phyloP scores from a whole-genome alignment of 2,888 invertebrate species.

The Pyrrhia umbra region DNA sequence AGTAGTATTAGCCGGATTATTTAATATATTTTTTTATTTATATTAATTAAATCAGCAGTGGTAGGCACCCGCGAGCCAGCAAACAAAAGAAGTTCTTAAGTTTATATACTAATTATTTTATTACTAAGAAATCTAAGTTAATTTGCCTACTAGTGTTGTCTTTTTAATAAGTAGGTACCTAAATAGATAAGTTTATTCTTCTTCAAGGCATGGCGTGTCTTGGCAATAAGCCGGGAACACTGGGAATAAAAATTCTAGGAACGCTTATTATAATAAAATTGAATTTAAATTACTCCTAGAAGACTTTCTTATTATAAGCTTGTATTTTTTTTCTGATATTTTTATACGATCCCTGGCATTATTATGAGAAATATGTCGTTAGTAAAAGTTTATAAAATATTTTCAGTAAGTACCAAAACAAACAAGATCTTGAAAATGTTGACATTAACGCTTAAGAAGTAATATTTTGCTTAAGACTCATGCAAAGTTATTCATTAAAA shows the following conservation, averaged over 20 bases:
- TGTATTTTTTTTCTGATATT: background rate
- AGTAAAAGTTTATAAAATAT: slow-evolving; percentile 6
- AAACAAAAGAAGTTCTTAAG: no score
- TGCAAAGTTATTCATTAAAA: background rate
- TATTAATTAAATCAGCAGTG: no score
- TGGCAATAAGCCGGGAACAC: slow-evolving; percentile 23
- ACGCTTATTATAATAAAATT: slow-evolving; percentile 35
- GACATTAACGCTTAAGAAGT: slow-evolving; percentile 10
- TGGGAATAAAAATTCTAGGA: slow-evolving; percentile 9
- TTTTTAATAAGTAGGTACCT: slow-evolving; percentile 7
- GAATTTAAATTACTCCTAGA: slow-evolving; percentile 26
- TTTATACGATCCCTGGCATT: background rate
- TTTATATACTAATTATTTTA: no score
- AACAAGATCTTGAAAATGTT: slow-evolving; percentile 11
- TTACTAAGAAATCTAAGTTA: no score
- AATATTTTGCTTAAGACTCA: background rate
- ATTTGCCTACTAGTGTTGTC: background rate
- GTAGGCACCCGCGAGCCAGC: no score
- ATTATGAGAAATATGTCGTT: slow-evolving; percentile 8
- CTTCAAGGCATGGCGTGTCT: slow-evolving; percentile 28
- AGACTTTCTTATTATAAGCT: background rate
- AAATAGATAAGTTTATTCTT: slow-evolving; percentile 3
- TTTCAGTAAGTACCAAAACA: slow-evolving; percentile 3
- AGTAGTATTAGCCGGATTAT: no score
- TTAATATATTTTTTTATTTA: no score